phyloP scores from a whole-genome alignment of 2,113 vertebrate species.

The Mustela nigripes region DNA sequence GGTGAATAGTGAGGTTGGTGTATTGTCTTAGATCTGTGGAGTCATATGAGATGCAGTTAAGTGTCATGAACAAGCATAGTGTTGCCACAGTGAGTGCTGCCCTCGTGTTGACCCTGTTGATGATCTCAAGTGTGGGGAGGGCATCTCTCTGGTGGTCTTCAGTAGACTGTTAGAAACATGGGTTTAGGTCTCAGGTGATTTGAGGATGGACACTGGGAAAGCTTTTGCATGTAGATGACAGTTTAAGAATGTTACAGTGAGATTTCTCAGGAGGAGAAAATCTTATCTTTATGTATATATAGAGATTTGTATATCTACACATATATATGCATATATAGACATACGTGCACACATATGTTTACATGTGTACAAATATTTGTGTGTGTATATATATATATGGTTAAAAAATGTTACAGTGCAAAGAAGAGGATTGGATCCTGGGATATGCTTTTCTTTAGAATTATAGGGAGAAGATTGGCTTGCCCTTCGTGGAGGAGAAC shows the following conservation, averaged over 20 bases:
- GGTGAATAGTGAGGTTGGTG: neutral
- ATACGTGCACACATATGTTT: neutral
- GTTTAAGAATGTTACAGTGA: neutral
- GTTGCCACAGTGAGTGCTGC: neutral
- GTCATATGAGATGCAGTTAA: neutral
- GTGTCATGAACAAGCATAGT: neutral
- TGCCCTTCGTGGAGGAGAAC: fast-evolving
- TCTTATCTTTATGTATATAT: neutral
- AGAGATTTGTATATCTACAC: neutral
- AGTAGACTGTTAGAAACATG: neutral
- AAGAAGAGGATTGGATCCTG: neutral
- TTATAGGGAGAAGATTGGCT: neutral
- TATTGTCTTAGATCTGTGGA: neutral
- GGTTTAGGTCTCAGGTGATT: neutral
- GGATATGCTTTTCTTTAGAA: neutral
- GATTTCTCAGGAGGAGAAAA: neutral
- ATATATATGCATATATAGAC: neutral
- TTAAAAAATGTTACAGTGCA: neutral
- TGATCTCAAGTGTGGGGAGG: neutral
- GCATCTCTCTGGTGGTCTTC: neutral
- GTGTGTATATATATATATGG: too few relatives aligned
- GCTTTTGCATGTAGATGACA: neutral
- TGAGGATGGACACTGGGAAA: neutral
- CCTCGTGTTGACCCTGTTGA: neutral
- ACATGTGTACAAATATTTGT: neutral